Evolutionary conservation across 2,797 vertebrate genomes (phyloP).

Genomic region (Gymnothorax javanicus): DNA sequence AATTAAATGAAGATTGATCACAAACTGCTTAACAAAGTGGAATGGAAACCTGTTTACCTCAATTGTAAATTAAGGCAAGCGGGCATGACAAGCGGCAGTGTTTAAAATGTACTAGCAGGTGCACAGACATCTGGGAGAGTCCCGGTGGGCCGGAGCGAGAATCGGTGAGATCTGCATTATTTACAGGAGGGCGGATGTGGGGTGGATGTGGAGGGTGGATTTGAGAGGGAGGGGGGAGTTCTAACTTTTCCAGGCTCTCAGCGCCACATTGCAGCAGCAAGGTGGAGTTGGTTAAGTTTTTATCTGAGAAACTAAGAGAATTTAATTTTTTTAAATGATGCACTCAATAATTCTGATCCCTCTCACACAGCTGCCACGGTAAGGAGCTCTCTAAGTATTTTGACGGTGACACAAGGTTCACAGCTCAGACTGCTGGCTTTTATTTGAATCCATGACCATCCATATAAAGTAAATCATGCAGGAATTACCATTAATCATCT

Average conservation of each 20-base stretch:
- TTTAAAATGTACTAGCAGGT: conserved; percentile 65
- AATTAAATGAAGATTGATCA: conserved; percentile 60
- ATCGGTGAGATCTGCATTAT: conserved; percentile 46
- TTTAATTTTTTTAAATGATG: conserved; percentile 43
- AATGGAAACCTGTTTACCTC: conserved; percentile 63
- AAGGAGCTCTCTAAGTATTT: too few species aligned
- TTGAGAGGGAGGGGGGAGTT: too few species aligned
- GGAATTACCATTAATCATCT: background rate
- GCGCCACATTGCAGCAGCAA: conserved; percentile 18
- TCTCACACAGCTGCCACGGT: conserved; percentile 14
- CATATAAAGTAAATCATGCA: too few species aligned
- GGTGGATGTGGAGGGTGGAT: too few species aligned
- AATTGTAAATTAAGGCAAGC: conserved; percentile 60
- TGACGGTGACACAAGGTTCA: too few species aligned
- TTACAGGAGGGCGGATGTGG: conserved; percentile 35
- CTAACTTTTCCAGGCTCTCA: conserved; percentile 32
- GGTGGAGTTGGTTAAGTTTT: conserved; percentile 1
- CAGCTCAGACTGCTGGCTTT: too few species aligned
- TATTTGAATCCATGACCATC: too few species aligned
- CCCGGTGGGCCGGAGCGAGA: conserved; percentile 47
- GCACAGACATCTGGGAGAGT: conserved; percentile 63
- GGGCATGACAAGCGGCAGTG: conserved; percentile 59
- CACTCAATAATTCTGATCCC: conserved; percentile 28
- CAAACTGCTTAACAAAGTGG: conserved; percentile 51
- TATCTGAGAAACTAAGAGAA: conserved; percentile 33